phyloP scores from a whole-genome alignment of 2,113 vertebrate genomes.

The Aix galericulata region DNA sequence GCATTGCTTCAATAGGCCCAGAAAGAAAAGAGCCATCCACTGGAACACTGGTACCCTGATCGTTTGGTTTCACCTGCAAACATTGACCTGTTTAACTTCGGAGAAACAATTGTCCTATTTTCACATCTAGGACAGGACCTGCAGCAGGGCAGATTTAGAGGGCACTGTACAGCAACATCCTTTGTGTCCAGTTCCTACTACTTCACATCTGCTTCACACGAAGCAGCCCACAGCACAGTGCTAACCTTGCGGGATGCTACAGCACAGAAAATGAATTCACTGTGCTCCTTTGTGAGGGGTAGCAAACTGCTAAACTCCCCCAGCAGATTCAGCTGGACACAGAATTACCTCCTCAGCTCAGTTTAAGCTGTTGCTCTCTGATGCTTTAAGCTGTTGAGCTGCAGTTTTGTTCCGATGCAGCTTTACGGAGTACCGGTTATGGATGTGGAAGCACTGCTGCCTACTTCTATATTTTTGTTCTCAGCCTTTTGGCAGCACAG shows the following conservation, averaged over 20 bases:
- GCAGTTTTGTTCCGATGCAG: background rate
- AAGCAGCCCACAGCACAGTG: rapidly evolving
- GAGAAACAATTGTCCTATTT: background rate
- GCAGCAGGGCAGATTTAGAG: background rate
- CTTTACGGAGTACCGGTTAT: background rate
- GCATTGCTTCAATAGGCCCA: background rate
- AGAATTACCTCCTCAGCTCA: background rate
- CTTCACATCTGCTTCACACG: background rate
- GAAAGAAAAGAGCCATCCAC: background rate
- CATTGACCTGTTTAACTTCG: background rate
- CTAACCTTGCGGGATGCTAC: background rate
- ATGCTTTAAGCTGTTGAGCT: background rate
- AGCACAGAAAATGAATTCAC: background rate
- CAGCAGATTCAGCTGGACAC: background rate
- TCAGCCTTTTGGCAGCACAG: background rate
- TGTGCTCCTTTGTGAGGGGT: background rate
- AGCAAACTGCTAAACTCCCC: background rate
- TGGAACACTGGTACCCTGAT: background rate
- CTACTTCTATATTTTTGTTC: background rate
- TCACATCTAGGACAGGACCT: background rate
- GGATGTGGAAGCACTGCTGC: background rate
- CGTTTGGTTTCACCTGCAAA: background rate
- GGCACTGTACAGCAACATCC: background rate
- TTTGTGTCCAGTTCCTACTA: background rate
- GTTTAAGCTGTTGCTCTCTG: background rate